Percentiles rank a stretch among this genome's conserved stretches.
Evolutionary conservation across 2,888 invertebrate genomes (phyloP).

Genomic region (Hydropsyche betteni): DNA sequence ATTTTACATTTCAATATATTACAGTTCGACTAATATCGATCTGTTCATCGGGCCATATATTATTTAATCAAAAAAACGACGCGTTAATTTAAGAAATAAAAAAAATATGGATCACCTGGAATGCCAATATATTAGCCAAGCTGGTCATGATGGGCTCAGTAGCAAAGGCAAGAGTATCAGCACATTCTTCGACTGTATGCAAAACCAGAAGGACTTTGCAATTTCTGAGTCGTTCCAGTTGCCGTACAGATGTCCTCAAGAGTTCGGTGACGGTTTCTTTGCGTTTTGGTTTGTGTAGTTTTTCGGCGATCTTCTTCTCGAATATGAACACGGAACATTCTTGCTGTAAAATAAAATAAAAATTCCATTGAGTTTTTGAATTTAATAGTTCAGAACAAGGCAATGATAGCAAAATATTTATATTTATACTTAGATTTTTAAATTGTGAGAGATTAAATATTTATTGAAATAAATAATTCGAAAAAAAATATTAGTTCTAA

Average conservation of each 20-base stretch:
- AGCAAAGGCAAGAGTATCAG: constrained; percentile 92
- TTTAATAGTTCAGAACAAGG: too few species aligned
- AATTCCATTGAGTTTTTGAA: too few species aligned
- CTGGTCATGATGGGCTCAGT: constrained; percentile 90
- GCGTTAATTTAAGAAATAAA: background rate
- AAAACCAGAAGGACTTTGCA: constrained; percentile 81
- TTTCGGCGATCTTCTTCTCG: constrained; percentile 92
- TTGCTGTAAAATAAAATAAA: constrained; percentile 64
- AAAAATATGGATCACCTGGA: constrained; percentile 69
- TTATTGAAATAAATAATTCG: too few species aligned
- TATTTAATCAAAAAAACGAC: too few species aligned
- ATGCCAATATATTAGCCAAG: constrained; percentile 87
- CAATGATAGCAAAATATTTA: too few species aligned
- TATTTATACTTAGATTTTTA: too few species aligned
- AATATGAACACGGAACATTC: constrained; percentile 94
- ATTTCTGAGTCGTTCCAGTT: constrained; percentile 84
- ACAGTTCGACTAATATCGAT: too few species aligned
- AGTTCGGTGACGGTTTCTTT: constrained; percentile 93
- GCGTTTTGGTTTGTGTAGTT: constrained; percentile 89
- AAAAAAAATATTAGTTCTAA: too few species aligned
- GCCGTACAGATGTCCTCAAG: constrained; percentile 79
- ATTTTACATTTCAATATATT: too few species aligned
- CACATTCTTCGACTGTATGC: constrained; percentile 82
- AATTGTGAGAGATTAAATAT: too few species aligned
- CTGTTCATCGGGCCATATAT: too few species aligned